Evolutionary conservation across 1,140 invertebrate genomes (phyloP).

Genomic region (Drosophila punjabiensis): DNA sequence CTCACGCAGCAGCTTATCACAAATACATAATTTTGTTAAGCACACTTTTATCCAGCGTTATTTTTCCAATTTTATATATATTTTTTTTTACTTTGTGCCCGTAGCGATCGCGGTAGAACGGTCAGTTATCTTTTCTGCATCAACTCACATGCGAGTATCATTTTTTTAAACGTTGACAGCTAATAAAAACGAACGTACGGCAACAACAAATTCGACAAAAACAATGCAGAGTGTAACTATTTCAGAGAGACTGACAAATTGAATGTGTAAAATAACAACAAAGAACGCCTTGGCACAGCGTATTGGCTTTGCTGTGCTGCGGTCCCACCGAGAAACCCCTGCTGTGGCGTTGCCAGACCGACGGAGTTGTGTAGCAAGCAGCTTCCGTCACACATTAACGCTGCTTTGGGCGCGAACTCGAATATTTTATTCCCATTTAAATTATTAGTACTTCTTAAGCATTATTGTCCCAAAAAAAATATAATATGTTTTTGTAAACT

Average conservation of each 20-base stretch:
- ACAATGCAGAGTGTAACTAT: constrained; percentile 5
- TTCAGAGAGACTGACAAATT: not conserved
- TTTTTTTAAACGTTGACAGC: constrained; percentile 16
- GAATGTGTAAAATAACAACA: not conserved
- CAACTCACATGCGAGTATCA: constrained; percentile 17
- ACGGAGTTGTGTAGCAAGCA: not conserved
- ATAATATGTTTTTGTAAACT: too few species aligned
- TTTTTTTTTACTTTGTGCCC: not conserved
- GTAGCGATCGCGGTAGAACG: constrained; percentile 16
- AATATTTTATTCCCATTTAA: not conserved
- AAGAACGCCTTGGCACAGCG: not conserved
- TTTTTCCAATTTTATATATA: not conserved
- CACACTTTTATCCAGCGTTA: constrained; percentile 12
- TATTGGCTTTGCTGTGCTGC: not conserved
- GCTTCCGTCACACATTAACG: not conserved
- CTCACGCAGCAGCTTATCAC: constrained; percentile 62
- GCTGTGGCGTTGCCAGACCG: not conserved
- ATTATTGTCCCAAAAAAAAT: not conserved
- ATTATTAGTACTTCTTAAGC: not conserved
- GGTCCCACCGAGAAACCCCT: not conserved
- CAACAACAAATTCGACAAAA: constrained; percentile 40
- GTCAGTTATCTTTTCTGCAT: not conserved
- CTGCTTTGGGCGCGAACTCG: not conserved
- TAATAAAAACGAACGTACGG: constrained; percentile 21
- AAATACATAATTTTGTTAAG: constrained; percentile 36